Conservation (phyloP, 2,888 invertebrate species). For the Drosophila diplacantha region DNA sequence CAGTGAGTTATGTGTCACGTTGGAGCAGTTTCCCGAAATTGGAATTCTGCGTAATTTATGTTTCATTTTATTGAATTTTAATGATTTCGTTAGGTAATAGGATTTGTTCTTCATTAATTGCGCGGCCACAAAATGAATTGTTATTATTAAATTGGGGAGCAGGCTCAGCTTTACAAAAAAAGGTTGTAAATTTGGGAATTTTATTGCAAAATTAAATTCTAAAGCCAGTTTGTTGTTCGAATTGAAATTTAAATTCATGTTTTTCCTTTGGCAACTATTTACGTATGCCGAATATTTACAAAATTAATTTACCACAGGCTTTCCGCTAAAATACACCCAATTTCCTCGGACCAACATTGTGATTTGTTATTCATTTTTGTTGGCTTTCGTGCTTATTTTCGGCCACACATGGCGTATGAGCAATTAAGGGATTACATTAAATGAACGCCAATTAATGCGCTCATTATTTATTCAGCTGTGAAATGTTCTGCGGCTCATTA, state of each 20-base stretch:
- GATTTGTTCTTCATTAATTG: conserved; percentile 61
- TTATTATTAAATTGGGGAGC: neutral
- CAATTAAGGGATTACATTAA: conserved; percentile 66
- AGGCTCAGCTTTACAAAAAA: neutral
- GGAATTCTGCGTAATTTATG: conserved; percentile 63
- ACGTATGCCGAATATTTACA: conserved; percentile 22
- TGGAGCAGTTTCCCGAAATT: conserved; percentile 54
- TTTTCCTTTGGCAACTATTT: neutral
- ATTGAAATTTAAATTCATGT: conserved; percentile 1
- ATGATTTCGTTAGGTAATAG: conserved; percentile 55
- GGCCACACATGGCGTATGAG: conserved; percentile 40
- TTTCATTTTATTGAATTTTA: conserved; percentile 62
- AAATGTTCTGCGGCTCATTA: conserved; percentile 70
- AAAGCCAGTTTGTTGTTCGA: neutral
- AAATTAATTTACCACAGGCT: conserved; percentile 34
- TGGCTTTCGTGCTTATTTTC: conserved; percentile 8
- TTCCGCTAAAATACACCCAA: conserved; percentile 10
- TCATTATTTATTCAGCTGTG: conserved; percentile 70
- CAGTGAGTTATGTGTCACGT: conserved; percentile 64
- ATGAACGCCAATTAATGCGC: conserved; percentile 62
- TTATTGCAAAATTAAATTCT: neutral
- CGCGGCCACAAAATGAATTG: conserved; percentile 17
- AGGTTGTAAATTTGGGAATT: neutral
- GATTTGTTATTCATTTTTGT: conserved; percentile 21
- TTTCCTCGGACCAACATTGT: conserved; percentile 4